Percentiles rank a stretch among this genome's conserved stretches.
phyloP scores from a whole-genome alignment of 2,797 vertebrate genomes.

The Malurus splendens region DNA sequence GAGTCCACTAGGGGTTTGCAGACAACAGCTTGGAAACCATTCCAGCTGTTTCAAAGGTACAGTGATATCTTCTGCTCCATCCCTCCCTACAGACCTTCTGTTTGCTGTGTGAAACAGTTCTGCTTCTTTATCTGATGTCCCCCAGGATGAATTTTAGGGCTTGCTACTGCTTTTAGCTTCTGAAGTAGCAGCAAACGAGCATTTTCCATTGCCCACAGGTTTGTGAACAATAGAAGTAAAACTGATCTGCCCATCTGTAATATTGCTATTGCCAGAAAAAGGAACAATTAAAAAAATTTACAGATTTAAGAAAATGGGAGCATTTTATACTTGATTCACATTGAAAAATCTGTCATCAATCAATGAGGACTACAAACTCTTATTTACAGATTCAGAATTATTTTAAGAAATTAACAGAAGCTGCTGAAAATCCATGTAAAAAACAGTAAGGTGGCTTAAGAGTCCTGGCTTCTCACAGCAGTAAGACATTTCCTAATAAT shows the following conservation, averaged over 20 bases:
- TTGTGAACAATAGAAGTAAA: not conserved
- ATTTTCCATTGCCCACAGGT: not conserved
- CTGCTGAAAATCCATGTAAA: not conserved
- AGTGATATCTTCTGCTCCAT: not conserved
- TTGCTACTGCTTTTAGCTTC: not conserved
- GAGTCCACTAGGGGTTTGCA: not conserved
- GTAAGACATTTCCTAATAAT: not conserved
- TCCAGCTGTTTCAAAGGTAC: constrained; percentile 6
- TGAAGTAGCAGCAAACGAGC: not conserved
- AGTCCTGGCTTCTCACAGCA: not conserved
- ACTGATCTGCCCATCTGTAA: not conserved
- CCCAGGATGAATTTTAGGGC: not conserved
- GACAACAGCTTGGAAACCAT: not conserved
- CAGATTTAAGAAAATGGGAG: not conserved
- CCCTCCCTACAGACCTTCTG: not conserved
- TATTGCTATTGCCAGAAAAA: not conserved
- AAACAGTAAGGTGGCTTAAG: not conserved
- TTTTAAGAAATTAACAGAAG: not conserved
- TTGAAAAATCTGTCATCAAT: not conserved
- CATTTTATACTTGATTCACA: not conserved
- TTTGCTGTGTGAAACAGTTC: not conserved
- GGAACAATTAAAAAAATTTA: not conserved
- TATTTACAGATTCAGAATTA: not conserved
- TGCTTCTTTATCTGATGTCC: not conserved
- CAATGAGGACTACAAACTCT: not conserved